These are phyloP conservation scores for Amphilophus citrinellus DNA, from an alignment of 2,113 vertebrate species.

Conservation along the genomic window DNA sequence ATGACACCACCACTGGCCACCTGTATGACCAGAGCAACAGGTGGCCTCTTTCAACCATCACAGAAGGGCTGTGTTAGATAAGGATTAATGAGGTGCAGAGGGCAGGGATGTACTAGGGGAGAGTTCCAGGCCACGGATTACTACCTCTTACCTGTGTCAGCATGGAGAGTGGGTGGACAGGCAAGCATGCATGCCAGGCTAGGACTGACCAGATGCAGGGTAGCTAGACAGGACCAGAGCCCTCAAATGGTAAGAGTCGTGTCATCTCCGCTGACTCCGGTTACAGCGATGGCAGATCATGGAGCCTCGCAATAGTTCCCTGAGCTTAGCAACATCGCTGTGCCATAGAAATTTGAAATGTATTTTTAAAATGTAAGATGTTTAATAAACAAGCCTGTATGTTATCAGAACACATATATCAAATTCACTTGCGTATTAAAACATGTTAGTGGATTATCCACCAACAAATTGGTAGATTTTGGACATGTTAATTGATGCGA, in stretches of 20 bases:
- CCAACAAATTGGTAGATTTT: neutral
- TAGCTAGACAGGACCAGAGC: neutral
- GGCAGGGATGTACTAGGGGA: constrained; percentile 56
- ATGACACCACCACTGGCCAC: constrained; percentile 19
- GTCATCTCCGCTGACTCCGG: neutral
- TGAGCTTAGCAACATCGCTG: neutral
- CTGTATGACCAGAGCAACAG: constrained; percentile 60
- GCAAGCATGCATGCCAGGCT: constrained; percentile 7
- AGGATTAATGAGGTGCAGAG: constrained; percentile 72
- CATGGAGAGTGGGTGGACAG: constrained; percentile 55
- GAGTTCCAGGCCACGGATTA: constrained; percentile 74
- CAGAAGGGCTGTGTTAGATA: constrained; percentile 61
- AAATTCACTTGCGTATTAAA: too few relatives aligned
- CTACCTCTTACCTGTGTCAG: constrained; percentile 75
- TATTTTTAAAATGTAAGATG: neutral
- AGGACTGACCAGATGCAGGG: constrained; percentile 56
- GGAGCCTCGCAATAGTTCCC: neutral
- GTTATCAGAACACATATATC: too few relatives aligned
- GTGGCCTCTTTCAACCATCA: constrained; percentile 71
- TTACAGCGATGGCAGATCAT: neutral
- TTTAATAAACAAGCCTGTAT: neutral
- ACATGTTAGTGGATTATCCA: neutral
- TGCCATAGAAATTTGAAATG: neutral
- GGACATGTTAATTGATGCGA: neutral
- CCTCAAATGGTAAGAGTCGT: neutral